These are phyloP conservation scores for Cetoscarus ocellatus DNA, from an alignment of 2,797 vertebrate genomes.

Conservation along the genomic window DNA sequence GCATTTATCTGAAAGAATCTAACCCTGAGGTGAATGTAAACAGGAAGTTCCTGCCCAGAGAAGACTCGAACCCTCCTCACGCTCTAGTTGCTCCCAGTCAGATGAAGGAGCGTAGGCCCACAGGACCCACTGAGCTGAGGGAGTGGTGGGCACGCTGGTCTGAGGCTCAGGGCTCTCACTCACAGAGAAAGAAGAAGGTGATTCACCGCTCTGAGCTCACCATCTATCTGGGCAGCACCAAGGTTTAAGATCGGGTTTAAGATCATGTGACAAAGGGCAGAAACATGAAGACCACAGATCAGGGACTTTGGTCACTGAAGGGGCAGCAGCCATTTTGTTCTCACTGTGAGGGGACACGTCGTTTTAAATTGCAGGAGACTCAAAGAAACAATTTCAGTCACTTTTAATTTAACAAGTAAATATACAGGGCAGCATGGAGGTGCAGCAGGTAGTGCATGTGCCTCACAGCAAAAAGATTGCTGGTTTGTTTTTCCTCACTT, in stretches of 20 bases:
- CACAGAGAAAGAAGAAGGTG: conserved; percentile 45
- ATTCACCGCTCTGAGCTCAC: conserved; percentile 84
- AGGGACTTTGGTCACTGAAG: no score
- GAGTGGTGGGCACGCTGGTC: conserved; percentile 84
- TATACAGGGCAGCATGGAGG: no score
- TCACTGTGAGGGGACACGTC: no score
- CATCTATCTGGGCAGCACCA: conserved; percentile 78
- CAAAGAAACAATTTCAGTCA: no score
- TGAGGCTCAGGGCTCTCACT: conserved; percentile 57
- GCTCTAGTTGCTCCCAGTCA: conserved; percentile 66
- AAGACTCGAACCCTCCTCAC: conserved; percentile 52
- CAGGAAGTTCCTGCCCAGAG: conserved; percentile 70
- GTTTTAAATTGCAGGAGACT: no score
- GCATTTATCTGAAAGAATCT: conserved; percentile 11
- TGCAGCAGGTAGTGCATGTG: no score
- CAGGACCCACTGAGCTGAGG: conserved; percentile 77
- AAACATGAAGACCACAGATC: neutral
- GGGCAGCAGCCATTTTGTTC: no score
- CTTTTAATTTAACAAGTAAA: no score
- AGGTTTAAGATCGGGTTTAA: conserved; percentile 59
- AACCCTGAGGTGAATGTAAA: conserved; percentile 39
- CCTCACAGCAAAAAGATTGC: no score
- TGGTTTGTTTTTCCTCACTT: no score
- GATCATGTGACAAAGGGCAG: neutral
- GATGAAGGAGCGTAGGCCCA: conserved; percentile 71